Evolutionary conservation across 2,888 invertebrate species (phyloP).

Genomic region (Folsomia candida): DNA sequence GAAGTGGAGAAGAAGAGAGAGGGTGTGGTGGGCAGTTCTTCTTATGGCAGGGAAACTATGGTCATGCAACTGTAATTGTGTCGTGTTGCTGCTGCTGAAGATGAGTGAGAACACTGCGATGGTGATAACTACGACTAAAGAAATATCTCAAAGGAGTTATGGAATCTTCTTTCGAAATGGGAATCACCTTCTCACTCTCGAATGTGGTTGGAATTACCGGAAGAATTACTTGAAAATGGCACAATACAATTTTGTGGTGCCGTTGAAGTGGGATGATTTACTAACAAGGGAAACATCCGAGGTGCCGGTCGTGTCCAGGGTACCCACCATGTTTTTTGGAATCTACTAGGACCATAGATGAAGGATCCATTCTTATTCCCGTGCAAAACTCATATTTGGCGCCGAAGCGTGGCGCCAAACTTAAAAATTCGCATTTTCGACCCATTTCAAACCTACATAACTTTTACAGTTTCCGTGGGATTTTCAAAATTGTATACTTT

Average conservation of each 20-base stretch:
- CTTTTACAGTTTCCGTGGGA: too few species aligned
- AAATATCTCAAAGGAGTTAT: constrained; percentile 21
- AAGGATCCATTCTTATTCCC: too few species aligned
- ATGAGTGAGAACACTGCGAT: constrained; percentile 30
- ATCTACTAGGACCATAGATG: too few species aligned
- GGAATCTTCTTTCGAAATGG: constrained; percentile 24
- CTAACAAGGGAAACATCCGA: too few species aligned
- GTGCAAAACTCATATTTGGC: too few species aligned
- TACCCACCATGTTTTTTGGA: too few species aligned
- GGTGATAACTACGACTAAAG: constrained; percentile 8
- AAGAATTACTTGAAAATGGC: neutral
- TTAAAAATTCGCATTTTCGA: too few species aligned
- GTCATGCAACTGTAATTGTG: neutral
- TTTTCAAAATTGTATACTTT: too few species aligned
- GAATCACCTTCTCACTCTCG: constrained; percentile 16
- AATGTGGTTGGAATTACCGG: constrained; percentile 7
- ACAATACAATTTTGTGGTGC: neutral
- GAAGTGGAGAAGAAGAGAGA: neutral
- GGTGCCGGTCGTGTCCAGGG: too few species aligned
- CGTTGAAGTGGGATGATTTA: neutral
- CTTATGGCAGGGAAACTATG: neutral
- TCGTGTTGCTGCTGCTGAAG: constrained; percentile 14
- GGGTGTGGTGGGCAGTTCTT: neutral
- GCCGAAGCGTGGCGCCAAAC: too few species aligned
- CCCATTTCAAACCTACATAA: too few species aligned